phyloP scores from a whole-genome alignment of 1,140 invertebrate genomes.

The Drosophila ironensis region DNA sequence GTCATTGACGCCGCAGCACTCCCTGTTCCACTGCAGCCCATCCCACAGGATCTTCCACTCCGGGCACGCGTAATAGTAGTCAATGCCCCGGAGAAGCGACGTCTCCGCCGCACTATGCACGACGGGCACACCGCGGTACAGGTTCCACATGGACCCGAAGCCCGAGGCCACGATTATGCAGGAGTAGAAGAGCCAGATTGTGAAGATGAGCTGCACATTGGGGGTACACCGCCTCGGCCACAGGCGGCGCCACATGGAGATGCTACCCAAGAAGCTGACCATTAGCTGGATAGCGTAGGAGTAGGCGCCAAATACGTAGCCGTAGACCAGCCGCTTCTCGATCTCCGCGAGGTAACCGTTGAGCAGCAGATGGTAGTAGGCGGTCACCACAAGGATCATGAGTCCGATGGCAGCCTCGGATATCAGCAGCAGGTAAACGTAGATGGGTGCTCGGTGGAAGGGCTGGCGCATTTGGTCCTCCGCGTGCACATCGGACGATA shows the following conservation, averaged over 20 bases:
- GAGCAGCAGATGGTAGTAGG: slow-evolving; percentile 53
- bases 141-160: slow-evolving; percentile 49
- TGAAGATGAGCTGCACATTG: slow-evolving; percentile 57
- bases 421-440: slow-evolving; percentile 56
- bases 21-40: slow-evolving; percentile 55
- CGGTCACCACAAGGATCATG: slow-evolving; percentile 54
- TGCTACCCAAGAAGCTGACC: slow-evolving; percentile 57
- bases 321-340: slow-evolving; percentile 43
- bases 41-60: slow-evolving; percentile 80
- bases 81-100: slow-evolving; percentile 63
- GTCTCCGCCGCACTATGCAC: slow-evolving; percentile 49
- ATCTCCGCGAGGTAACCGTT: slow-evolving; percentile 48
- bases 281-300: slow-evolving; percentile 55
- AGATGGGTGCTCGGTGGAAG: slow-evolving; percentile 56
- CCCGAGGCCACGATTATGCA: slow-evolving; percentile 64
- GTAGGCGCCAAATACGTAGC: slow-evolving; percentile 57
- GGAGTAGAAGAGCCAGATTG: slow-evolving; percentile 67
- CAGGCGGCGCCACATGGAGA: slow-evolving; percentile 61
- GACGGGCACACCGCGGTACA: slow-evolving; percentile 41
- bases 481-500: slow-evolving; percentile 19
- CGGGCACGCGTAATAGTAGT: slow-evolving; percentile 69
- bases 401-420: slow-evolving; percentile 58
- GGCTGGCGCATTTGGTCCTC: slow-evolving; percentile 78
- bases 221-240: slow-evolving; percentile 65
- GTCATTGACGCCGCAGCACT: slow-evolving; percentile 71